These are phyloP conservation scores for Ceratina japonica DNA, from an alignment of 1,140 invertebrate genomes.

Conservation along the genomic window DNA sequence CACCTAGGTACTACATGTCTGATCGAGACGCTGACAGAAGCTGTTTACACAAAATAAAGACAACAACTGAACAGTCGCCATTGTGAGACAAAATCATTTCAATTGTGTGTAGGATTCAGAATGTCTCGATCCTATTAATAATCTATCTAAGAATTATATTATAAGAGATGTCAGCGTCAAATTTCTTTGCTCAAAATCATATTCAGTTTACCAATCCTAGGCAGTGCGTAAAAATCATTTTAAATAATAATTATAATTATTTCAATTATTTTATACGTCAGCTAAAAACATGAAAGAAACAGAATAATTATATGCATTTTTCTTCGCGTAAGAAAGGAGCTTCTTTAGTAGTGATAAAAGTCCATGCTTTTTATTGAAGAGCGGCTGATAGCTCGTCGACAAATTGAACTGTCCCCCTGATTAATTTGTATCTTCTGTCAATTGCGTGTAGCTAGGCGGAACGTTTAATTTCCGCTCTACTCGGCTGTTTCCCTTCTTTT, in stretches of 20 bases:
- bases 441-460: neutral
- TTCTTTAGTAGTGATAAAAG: no score
- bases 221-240: conserved; percentile 47
- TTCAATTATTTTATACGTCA: no score
- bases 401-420: neutral
- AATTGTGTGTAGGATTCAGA: conserved; percentile 65
- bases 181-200: conserved; percentile 54
- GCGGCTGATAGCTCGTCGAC: no score
- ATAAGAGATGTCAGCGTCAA: conserved; percentile 65
- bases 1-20: conserved; percentile 78
- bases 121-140: conserved; percentile 63
- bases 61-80: conserved; percentile 77
- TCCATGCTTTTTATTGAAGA: no score
- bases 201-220: conserved; percentile 52
- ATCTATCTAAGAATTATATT: conserved; percentile 56
- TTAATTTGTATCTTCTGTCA: neutral
- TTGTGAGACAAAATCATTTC: conserved; percentile 66
- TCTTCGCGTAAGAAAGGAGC: no score
- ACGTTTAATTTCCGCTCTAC: neutral
- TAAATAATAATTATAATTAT: no score
- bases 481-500: conserved; percentile 3
- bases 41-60: conserved; percentile 79
- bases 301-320: no score
- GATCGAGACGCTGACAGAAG: conserved; percentile 77
- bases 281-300: no score